These are phyloP conservation scores for Helicoverpa assulta DNA, from an alignment of 2,888 invertebrate species.

Conservation along the genomic window DNA sequence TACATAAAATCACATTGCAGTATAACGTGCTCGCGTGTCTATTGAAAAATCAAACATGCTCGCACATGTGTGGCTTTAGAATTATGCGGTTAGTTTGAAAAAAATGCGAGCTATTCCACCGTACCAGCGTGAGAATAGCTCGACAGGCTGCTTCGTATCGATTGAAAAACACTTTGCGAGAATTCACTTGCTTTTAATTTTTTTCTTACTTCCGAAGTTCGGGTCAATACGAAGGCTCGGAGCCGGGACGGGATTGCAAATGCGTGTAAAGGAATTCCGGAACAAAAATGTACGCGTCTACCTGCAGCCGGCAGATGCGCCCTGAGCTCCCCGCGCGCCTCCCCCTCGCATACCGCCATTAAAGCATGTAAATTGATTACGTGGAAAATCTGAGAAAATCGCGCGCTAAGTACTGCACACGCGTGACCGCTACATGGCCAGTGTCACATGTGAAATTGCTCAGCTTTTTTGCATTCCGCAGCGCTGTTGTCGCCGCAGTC, in stretches of 20 bases:
- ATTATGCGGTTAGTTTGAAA: slow-evolving; percentile 73
- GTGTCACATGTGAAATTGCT: slow-evolving; percentile 76
- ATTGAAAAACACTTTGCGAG: slow-evolving; percentile 43
- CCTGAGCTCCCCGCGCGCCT: slow-evolving; percentile 58
- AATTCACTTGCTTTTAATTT: slow-evolving; percentile 51
- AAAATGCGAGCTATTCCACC: slow-evolving; percentile 69
- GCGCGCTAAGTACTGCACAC: slow-evolving; percentile 76
- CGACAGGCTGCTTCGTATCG: slow-evolving; percentile 33
- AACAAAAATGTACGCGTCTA: slow-evolving; percentile 86
- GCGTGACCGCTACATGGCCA: slow-evolving; percentile 74
- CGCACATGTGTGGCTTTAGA: slow-evolving; percentile 67
- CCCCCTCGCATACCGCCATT: slow-evolving; percentile 74
- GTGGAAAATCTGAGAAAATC: slow-evolving; percentile 88
- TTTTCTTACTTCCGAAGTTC: slow-evolving; percentile 62
- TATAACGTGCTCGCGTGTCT: slow-evolving; percentile 66
- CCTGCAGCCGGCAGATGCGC: slow-evolving; percentile 81
- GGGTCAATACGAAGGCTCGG: slow-evolving; percentile 58
- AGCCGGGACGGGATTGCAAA: slow-evolving; percentile 85
- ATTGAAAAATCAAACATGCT: slow-evolving; percentile 70
- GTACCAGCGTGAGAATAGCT: slow-evolving; percentile 62
- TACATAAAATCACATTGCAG: slow-evolving; percentile 64
- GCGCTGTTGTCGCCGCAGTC: slow-evolving; percentile 70
- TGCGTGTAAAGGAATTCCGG: slow-evolving; percentile 87
- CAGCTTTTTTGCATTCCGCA: slow-evolving; percentile 80
- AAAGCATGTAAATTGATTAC: slow-evolving; percentile 86